Evolutionary conservation across 2,888 invertebrate genomes (phyloP), one percentile per base, ranked within the genome.

Genomic region (Stenoptilia bipunctidactyla): DNA sequence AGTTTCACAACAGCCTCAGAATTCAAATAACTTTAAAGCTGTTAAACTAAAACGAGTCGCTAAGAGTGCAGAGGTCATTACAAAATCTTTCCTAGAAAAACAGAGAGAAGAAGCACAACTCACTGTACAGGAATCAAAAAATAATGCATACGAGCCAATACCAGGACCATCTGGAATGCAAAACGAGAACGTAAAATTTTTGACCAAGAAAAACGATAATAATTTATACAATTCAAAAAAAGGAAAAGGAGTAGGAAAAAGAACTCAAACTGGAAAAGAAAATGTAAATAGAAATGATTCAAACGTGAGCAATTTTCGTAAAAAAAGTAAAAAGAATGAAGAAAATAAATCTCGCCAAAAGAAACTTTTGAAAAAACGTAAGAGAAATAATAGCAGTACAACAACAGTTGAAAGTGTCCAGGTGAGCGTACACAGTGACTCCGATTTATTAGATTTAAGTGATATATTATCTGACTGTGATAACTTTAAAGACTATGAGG

Each of bases 21-120:
- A 20, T 20, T 20, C 20, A 20, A 8, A 20, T 20, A 20, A 20
- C 8, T 20, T 8, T 20, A 20, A 20, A 20, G 20, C 4, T 20
- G 20, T 5, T 3, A 20, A 20, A 3, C 8, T 20, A 20, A 20
- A 20, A 20, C 42, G 45, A 14, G 35, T 45, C 3, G 34, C 42
- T 10, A 38, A 42, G 14, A 42, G 42, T 8, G 40, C 36, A 13
- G 42, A 45, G 36, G 45, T 45, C 2, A 45, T 42, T 8, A 42
- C 42, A 39, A 15, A 4, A 9, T 36, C 34, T 10, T 33, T 34
- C n/a, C 9, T 38, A 27, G 34, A 41, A 37, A 40, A 34, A 14
- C 10, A 5, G 3, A 15, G 25, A 25, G 25, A 25, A 25, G 25
- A 6, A 25, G 5, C 9, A 25, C 5, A 25, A 25, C 25, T 25